phyloP scores from a whole-genome alignment of 30 jellyfish, hydroid and myxozoan genomes.

The Mastigias papua region DNA sequence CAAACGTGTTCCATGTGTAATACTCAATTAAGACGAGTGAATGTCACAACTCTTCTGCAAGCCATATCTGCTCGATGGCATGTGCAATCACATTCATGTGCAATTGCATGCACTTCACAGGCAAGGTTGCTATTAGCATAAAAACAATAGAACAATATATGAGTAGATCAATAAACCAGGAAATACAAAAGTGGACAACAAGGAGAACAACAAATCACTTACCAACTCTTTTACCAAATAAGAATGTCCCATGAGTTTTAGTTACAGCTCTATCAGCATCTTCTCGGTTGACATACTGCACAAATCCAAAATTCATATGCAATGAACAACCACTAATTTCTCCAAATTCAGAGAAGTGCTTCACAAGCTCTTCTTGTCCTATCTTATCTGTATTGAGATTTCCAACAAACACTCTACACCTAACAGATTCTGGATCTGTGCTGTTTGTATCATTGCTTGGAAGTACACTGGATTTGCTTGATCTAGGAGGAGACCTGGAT shows the following conservation, averaged over 20 bases:
- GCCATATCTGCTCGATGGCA: too few species aligned
- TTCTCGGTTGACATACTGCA: constrained; percentile 72
- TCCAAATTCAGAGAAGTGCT: constrained; percentile 83
- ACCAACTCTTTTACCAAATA: constrained; percentile 97
- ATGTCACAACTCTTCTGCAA: too few species aligned
- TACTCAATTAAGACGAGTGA: too few species aligned
- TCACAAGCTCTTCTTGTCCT: constrained; percentile 75
- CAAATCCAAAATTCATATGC: constrained; percentile 92
- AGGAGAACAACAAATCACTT: neutral
- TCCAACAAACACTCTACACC: constrained; percentile 94
- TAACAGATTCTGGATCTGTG: constrained; percentile 80
- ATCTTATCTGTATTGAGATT: constrained; percentile 82
- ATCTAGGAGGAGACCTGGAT: constrained; percentile 21
- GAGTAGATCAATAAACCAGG: neutral
- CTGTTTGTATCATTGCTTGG: constrained; percentile 92
- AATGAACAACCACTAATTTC: constrained; percentile 82
- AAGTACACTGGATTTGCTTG: neutral
- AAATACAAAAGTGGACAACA: too few species aligned
- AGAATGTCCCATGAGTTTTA: constrained; percentile 78
- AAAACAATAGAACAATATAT: too few species aligned
- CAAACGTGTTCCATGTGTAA: too few species aligned
- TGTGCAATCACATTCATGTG: too few species aligned
- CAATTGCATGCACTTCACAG: too few species aligned
- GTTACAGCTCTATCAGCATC: constrained; percentile 91
- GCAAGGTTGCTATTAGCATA: too few species aligned